Evolutionary conservation across 2,113 vertebrate genomes (phyloP).

Genomic region (Phodopus roborovskii): DNA sequence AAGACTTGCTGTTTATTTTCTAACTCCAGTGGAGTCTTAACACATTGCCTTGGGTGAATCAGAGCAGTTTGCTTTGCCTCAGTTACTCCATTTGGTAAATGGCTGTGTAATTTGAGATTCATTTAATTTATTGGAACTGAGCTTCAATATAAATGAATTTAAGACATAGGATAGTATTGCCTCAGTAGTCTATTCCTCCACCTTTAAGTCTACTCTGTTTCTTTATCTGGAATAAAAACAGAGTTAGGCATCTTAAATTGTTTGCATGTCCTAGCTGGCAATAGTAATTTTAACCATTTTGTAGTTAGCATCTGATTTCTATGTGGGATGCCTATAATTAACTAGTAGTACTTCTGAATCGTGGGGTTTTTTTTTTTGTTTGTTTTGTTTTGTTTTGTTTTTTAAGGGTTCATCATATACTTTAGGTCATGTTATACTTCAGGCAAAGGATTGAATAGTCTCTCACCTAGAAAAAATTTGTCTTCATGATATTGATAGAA

Average conservation of each 20-base stretch:
- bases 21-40: conserved; percentile 3
- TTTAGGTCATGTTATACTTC: conserved; percentile 58
- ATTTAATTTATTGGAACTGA: conserved; percentile 51
- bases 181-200: background rate
- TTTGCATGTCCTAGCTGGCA: conserved; percentile 65
- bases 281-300: conserved; percentile 51
- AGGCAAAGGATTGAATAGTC: conserved; percentile 43
- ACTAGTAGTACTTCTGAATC: conserved; percentile 41
- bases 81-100: conserved; percentile 58
- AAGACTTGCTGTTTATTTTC: conserved; percentile 46
- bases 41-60: conserved; percentile 1
- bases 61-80: conserved; percentile 23
- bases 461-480: conserved; percentile 50
- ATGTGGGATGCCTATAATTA: conserved; percentile 59
- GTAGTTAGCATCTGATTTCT: conserved; percentile 66
- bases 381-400: conserved; percentile 48
- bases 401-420: conserved; percentile 57
- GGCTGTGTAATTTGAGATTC: conserved; percentile 53
- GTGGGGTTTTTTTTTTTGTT: background rate
- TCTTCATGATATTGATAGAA: conserved; percentile 38
- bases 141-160: conserved; percentile 54
- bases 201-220: background rate
- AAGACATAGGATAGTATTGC: conserved; percentile 33
- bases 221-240: background rate
- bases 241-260: conserved; percentile 28